Conservation (phyloP, 2,888 invertebrate species). For the Tetramorium bicarinatum region DNA sequence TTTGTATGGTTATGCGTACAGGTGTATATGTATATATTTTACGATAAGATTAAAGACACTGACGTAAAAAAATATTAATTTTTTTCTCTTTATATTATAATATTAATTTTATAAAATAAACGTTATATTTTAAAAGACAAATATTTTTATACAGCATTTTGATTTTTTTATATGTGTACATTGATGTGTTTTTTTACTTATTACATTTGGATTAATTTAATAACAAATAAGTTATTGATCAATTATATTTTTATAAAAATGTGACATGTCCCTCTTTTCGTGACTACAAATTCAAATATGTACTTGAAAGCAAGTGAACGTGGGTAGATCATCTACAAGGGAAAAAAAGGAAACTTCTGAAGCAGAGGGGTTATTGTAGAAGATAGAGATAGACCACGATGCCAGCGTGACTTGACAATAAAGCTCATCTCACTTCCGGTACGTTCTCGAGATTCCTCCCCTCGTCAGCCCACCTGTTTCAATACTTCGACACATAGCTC, state of each 20-base stretch:
- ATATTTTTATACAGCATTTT: neutral
- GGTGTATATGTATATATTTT: no score
- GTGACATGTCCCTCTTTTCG: neutral
- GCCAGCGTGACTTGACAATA: slow-evolving; percentile 85
- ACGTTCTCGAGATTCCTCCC: slow-evolving; percentile 62
- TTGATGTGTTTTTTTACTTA: neutral
- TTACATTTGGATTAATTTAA: slow-evolving; percentile 5
- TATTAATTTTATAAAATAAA: slow-evolving; percentile 7
- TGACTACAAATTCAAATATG: neutral
- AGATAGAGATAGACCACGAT: slow-evolving; percentile 86
- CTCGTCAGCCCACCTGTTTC: slow-evolving; percentile 35
- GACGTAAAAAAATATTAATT: neutral
- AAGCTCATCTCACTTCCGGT: slow-evolving; percentile 82
- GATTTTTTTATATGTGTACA: neutral
- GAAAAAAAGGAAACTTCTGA: slow-evolving; percentile 10
- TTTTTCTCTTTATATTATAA: neutral
- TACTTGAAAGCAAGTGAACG: slow-evolving; percentile 16
- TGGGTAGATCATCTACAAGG: slow-evolving; percentile 56
- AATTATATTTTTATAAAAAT: neutral
- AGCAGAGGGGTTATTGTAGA: slow-evolving; percentile 77
- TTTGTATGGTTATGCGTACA: no score
- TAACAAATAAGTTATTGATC: neutral
- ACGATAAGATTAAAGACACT: no score
- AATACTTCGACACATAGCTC: slow-evolving; percentile 12
- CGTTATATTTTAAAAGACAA: neutral